phyloP scores from a whole-genome alignment of 2,888 invertebrate species.

The Cerastoderma edule region DNA sequence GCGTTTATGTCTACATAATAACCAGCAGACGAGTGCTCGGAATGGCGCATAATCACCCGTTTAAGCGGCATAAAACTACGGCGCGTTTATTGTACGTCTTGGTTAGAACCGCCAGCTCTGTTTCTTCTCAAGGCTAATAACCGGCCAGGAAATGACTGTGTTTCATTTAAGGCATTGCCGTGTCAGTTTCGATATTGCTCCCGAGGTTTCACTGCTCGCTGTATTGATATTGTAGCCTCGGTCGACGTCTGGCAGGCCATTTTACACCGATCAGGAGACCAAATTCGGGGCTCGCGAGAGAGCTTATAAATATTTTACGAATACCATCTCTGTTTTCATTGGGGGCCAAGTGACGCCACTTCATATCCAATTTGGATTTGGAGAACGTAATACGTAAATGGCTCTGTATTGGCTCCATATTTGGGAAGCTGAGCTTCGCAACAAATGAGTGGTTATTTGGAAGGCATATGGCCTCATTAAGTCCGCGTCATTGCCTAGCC shows the following conservation, averaged over 20 bases:
- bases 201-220: constrained; percentile 38
- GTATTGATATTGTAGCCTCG: constrained; percentile 44
- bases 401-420: constrained; percentile 16
- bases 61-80: constrained; percentile 49
- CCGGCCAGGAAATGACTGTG: constrained; percentile 52
- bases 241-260: constrained; percentile 47
- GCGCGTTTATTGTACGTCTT: constrained; percentile 49
- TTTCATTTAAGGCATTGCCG: constrained; percentile 46
- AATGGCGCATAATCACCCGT: constrained; percentile 51
- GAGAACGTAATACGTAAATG: constrained; percentile 20
- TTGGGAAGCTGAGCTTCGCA: not conserved
- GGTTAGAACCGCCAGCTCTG: constrained; percentile 45
- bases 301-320: constrained; percentile 30
- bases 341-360: constrained; percentile 39
- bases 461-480: too few species aligned
- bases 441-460: too few species aligned
- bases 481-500: too few species aligned
- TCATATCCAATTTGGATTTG: constrained; percentile 36
- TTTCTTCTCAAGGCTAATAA: constrained; percentile 49
- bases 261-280: constrained; percentile 53
- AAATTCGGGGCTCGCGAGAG: constrained; percentile 31
- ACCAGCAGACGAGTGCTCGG: constrained; percentile 26
- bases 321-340: constrained; percentile 39
- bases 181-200: constrained; percentile 56
- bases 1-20: constrained; percentile 24